Percentiles rank a stretch among this genome's conserved stretches.
Conservation (phyloP, 2,113 vertebrate genomes). For the Taurulus bubalis region DNA sequence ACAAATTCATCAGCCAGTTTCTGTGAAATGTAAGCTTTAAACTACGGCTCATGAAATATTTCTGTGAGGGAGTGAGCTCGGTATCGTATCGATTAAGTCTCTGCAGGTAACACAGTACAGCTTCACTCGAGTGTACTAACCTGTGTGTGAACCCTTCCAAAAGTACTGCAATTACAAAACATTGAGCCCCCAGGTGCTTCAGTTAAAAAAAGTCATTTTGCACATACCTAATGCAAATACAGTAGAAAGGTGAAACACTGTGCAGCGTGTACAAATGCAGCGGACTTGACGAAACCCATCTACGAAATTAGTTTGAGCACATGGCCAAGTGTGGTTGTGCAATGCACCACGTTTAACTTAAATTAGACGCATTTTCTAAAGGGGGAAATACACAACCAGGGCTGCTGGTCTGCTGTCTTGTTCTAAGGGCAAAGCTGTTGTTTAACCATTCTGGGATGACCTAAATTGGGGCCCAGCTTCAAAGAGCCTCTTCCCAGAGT, state of each 20-base stretch:
- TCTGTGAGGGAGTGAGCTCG: not conserved
- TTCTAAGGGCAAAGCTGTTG: constrained; percentile 63
- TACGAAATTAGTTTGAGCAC: constrained; percentile 28
- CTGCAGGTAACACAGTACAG: not conserved
- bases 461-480: constrained; percentile 74
- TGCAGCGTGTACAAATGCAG: constrained; percentile 29
- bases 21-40: not conserved
- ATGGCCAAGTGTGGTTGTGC: constrained; percentile 24
- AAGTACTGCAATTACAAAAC: constrained; percentile 40
- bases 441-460: constrained; percentile 67
- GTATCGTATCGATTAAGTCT: not conserved
- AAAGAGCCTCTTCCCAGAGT: constrained; percentile 58
- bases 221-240: constrained; percentile 38
- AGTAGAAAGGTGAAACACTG: not conserved
- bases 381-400: not conserved
- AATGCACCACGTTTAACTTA: constrained; percentile 35
- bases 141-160: constrained; percentile 42
- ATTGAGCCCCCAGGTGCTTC: constrained; percentile 15
- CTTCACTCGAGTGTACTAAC: constrained; percentile 18
- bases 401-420: constrained; percentile 54
- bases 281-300: constrained; percentile 32
- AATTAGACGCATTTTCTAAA: constrained; percentile 34
- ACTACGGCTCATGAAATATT: not conserved
- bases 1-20: not conserved
- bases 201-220: constrained; percentile 12